Evolutionary conservation across 2,113 vertebrate genomes (phyloP).

Genomic region (Pelecanoides urinatrix): DNA sequence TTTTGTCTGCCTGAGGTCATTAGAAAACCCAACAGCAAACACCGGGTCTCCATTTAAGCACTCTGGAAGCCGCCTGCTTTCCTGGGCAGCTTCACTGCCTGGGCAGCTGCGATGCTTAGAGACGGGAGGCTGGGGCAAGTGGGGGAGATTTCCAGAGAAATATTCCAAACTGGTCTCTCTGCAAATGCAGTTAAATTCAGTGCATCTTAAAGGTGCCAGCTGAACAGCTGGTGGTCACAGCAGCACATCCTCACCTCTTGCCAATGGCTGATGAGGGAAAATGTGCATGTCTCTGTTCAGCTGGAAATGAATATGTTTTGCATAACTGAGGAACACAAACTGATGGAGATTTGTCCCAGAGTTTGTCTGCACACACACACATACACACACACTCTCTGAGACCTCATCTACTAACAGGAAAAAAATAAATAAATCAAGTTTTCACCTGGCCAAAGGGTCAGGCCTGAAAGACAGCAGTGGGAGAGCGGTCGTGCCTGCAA

Average conservation of each 20-base stretch:
- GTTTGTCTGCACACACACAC: not conserved
- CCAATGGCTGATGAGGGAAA: not conserved
- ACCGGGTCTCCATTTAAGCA: rapidly evolving
- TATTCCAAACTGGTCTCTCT: not conserved
- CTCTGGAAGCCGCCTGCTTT: not conserved
- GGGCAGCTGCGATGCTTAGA: not conserved
- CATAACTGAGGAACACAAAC: not conserved
- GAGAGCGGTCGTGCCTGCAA: no score
- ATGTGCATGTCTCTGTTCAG: not conserved
- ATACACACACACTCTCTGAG: not conserved
- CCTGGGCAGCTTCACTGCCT: not conserved
- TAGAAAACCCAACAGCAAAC: not conserved
- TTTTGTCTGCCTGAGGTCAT: not conserved
- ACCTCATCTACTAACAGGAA: not conserved
- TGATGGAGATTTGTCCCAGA: not conserved
- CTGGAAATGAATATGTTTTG: rapidly evolving
- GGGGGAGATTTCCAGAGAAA: not conserved
- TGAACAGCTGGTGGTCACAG: not conserved
- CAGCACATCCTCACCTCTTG: not conserved
- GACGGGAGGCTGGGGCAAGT: rapidly evolving
- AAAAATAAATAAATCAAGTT: not conserved
- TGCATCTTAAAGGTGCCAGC: rapidly evolving
- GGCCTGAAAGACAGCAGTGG: not conserved
- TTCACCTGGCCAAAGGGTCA: not conserved
- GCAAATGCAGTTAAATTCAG: no score